A percentile compares a stretch with the other conserved stretches of the same genome.
Evolutionary conservation across 2,797 vertebrate species (phyloP).

Genomic region (Tenualosa thibaudeaui): DNA sequence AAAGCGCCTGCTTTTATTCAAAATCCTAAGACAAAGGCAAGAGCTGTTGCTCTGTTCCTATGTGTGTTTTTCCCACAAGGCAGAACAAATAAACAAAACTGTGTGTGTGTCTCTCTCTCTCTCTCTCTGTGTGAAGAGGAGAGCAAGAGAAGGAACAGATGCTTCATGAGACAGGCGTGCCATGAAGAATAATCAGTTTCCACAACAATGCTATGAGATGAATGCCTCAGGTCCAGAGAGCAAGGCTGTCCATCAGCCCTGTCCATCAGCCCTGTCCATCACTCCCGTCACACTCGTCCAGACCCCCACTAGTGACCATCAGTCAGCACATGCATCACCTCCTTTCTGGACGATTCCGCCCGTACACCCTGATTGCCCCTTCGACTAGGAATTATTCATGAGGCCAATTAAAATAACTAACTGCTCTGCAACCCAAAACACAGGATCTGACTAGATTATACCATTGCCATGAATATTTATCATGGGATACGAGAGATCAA

Average conservation of each 20-base stretch:
- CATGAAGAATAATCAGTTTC: slow-evolving; percentile 51
- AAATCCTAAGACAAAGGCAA: not conserved
- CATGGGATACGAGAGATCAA: slow-evolving; percentile 43
- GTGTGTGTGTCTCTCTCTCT: not conserved
- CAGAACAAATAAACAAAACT: too few species aligned
- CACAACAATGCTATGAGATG: slow-evolving; percentile 47
- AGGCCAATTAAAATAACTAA: slow-evolving; percentile 62
- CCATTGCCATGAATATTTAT: slow-evolving; percentile 54
- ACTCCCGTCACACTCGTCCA: slow-evolving; percentile 53
- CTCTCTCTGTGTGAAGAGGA: not conserved
- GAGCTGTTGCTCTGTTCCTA: not conserved
- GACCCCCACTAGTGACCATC: slow-evolving; percentile 50
- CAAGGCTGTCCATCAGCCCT: slow-evolving; percentile 28
- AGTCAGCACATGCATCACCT: slow-evolving; percentile 47
- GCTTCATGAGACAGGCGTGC: slow-evolving; percentile 45
- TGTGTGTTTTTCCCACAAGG: not conserved
- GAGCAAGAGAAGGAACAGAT: not conserved
- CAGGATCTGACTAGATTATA: slow-evolving; percentile 57
- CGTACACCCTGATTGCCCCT: slow-evolving; percentile 36
- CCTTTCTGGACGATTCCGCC: slow-evolving; percentile 25
- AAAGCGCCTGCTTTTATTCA: not conserved
- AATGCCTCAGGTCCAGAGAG: slow-evolving; percentile 51
- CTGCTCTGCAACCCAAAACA: slow-evolving; percentile 53
- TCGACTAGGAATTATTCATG: slow-evolving; percentile 49
- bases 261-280: slow-evolving; percentile 49